Evolutionary conservation across 2,888 invertebrate genomes (phyloP).

Genomic region (Sthenelais limicola): DNA sequence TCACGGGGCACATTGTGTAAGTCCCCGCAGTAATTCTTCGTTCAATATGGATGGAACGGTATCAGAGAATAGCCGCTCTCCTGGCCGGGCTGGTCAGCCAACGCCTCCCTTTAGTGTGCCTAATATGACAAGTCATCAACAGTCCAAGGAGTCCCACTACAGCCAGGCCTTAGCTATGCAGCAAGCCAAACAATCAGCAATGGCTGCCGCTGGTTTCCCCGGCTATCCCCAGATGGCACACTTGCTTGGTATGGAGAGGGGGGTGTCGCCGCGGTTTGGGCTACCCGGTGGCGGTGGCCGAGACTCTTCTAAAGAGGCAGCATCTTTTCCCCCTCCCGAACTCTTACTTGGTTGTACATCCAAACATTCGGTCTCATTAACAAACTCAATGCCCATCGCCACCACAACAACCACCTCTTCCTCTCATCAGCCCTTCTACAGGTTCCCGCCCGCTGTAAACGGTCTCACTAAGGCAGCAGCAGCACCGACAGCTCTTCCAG

Average conservation of each 20-base stretch:
- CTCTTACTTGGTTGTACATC: conserved; percentile 3
- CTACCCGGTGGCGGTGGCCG: conserved; percentile 25
- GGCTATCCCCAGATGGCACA: conserved; percentile 21
- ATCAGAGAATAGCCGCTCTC: conserved; percentile 35
- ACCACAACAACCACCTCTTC: conserved; percentile 14
- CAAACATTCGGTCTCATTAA: neutral
- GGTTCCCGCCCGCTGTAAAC: conserved; percentile 32
- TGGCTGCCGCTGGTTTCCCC: conserved; percentile 22
- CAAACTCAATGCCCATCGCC: neutral
- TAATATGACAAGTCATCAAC: neutral
- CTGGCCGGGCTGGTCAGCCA: conserved; percentile 13
- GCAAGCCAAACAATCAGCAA: conserved; percentile 25
- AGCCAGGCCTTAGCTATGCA: conserved; percentile 14
- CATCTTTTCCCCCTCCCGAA: neutral
- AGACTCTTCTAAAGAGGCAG: neutral
- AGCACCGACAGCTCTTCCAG: conserved; percentile 1
- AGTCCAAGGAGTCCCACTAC: conserved; percentile 3
- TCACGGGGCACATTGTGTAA: conserved; percentile 42
- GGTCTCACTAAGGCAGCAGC: conserved; percentile 38
- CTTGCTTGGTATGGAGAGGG: conserved; percentile 29
- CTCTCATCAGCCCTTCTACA: conserved; percentile 34
- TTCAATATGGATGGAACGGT: conserved; percentile 18
- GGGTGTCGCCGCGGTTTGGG: conserved; percentile 6
- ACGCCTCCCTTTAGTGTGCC: conserved; percentile 3
- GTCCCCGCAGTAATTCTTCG: conserved; percentile 42